Evolutionary conservation across 1,140 invertebrate genomes (phyloP), one percentile per base, ranked within the genome.

Genomic region (Macrobrachium rosenbergii): DNA sequence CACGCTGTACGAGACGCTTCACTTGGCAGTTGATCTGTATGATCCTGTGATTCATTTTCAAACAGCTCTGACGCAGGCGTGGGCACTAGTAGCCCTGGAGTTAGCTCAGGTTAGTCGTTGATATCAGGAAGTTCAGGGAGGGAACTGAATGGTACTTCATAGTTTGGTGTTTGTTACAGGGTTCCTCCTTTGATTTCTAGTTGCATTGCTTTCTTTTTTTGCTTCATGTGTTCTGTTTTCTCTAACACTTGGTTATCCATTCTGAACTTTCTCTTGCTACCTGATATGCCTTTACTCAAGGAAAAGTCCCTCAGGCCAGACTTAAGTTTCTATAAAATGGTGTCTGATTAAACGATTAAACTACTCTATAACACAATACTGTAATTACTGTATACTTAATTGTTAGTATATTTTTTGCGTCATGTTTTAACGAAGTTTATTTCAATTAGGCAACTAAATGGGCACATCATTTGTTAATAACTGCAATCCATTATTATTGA

Each of bases 1-100:
- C 83, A 83, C 88, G 28, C 78, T 89, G 45, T 89, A 89, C 78
- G 88, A 89, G 69, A 89, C 87, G 37, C 82, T 75, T 72, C 76
- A 64, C 87, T 11, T 87, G 63, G 87, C 81, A 3, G 60, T n/a
- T 11, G 59, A 88, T 11, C 52, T 89, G 52, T 72, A 72, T 16
- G 88, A 89, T 60, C 45, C 17, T 7, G 87, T 63, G 12, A 52
- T 89, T 37, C n/a, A 28, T 7, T 82, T 64, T 69, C 80, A 89
- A n/a, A 16, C 67, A n/a, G 87, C 90, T 23, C 21, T 90, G 16
- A 79, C 90, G 11, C 76, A 81, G 58, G 67, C 88, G 14, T 90
- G 88, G 90, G 89, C 89, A 19, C 17, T 89, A 45, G 59, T 89
- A 23, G 89, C 90, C 17, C 52, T 45, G 12, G 37, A 45, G 28